Evolutionary conservation across 2,888 invertebrate genomes (phyloP), one percentile per base, ranked within the genome.

Genomic region (Drosophila peninsularis): DNA sequence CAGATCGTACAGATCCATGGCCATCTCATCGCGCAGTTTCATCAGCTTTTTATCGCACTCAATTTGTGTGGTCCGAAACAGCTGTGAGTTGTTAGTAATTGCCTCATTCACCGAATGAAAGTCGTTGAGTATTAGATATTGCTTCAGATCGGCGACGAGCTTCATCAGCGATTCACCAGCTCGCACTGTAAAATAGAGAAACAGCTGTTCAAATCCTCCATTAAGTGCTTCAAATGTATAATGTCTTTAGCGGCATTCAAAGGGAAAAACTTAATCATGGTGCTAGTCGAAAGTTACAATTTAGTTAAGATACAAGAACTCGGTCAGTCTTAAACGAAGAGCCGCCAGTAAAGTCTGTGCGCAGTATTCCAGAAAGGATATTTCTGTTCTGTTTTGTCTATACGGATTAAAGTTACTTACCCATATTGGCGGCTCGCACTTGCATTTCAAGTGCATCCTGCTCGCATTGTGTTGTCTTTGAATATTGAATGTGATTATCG

Each of bases 51-150:
- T 96, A 93, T 99, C 99, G 92, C 97, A 97, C 91, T 98, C 98
- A 50, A 95, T 95, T 93, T 98, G 98, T 90, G 97, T 97, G 0
- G 96, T 96, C 62, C 97, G 95, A 90, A 97, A 98, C 13, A 98
- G 92, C 91, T 97, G 96, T 0, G 97, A 97, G 91, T 98, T 98
- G 81, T 97, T 96, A n/a, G 97, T 96, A 74, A 99, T 99, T 0
- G 98, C 97, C 90, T 99, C 98, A 92, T 99, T 99, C 0, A 99
- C 98, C 1, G 98, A 98, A 47, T 98, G 98, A 91, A 99, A 99
- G 93, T 99, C 99, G 92, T 99, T 99, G 21, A 99, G 94, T 87
- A 99, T 98, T 47, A 99, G 93, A 92, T 99, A 99, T 91, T 99
- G 99, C 90, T 99, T 99, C 72, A 99, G 97, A 91, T 99, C 99